Conservation (phyloP, 2,113 vertebrate genomes). For the Ahaetulla prasina region DNA sequence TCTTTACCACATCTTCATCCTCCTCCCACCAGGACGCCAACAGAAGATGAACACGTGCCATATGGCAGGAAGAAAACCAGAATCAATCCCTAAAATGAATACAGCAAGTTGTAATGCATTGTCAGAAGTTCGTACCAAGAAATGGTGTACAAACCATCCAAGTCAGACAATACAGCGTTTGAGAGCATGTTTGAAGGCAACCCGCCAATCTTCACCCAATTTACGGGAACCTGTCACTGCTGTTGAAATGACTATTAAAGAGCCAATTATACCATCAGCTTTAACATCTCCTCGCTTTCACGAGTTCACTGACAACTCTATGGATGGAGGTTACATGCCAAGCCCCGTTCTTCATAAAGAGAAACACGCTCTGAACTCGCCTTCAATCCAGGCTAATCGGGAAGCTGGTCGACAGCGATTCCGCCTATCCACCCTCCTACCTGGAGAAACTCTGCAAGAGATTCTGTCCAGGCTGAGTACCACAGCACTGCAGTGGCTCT, state of each 20-base stretch:
- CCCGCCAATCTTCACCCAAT: background rate
- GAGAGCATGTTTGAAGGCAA: background rate
- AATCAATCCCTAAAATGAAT: background rate
- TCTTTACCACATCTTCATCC: background rate
- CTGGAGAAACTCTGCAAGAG: background rate
- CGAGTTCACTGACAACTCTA: background rate
- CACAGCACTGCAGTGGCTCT: background rate
- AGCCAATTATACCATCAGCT: too few species aligned
- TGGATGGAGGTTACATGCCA: background rate
- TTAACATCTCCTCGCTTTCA: too few species aligned
- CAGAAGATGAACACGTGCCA: background rate
- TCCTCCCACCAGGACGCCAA: background rate
- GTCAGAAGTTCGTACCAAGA: background rate
- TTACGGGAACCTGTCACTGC: background rate
- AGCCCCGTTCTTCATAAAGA: background rate
- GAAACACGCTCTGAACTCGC: background rate
- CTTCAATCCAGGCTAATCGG: background rate
- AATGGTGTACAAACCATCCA: background rate
- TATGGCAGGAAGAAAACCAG: background rate
- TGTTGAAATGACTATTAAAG: background rate
- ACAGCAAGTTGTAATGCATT: background rate
- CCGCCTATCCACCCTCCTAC: background rate
- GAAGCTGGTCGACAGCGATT: background rate
- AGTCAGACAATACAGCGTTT: conserved; percentile 13
- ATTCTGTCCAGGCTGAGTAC: background rate